A percentile compares a stretch with the other conserved stretches of the same genome.
These are phyloP conservation scores for Abramis brama DNA, from an alignment of 2,113 vertebrate species.

Conservation along the genomic window DNA sequence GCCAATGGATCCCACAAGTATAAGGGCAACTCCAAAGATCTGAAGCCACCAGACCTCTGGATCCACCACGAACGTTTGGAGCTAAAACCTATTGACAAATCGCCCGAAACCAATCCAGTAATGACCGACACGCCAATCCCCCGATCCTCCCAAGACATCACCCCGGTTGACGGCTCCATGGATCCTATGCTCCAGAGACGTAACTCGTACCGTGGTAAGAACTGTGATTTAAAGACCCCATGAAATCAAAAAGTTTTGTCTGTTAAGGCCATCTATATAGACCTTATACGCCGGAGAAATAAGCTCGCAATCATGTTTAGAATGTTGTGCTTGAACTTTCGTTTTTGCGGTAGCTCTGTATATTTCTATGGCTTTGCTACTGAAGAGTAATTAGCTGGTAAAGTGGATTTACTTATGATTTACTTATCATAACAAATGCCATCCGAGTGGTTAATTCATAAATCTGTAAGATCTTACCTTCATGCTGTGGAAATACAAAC, in stretches of 20 bases:
- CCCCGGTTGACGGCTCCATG: constrained; percentile 88
- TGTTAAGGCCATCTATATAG: neutral
- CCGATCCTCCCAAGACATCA: constrained; percentile 94
- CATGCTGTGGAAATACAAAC: no score
- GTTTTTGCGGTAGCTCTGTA: no score
- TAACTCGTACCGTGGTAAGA: constrained; percentile 94
- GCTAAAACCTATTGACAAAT: constrained; percentile 96
- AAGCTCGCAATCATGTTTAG: no score
- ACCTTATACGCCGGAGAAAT: no score
- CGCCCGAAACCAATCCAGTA: constrained; percentile 94
- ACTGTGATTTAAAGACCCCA: neutral
- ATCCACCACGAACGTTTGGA: constrained; percentile 97
- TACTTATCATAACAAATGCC: no score
- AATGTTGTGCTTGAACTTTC: no score
- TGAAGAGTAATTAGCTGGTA: no score
- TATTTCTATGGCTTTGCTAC: no score
- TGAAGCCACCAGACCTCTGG: constrained; percentile 98
- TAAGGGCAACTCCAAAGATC: constrained; percentile 96
- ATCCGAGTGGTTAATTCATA: no score
- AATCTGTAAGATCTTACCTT: no score
- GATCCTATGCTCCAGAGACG: constrained; percentile 90
- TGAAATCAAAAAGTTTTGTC: constrained; percentile 4
- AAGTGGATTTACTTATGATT: no score
- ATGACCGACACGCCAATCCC: constrained; percentile 98
- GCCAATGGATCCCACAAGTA: constrained; percentile 97